Base-by-base conservation (phyloP, 2,797 vertebrate species). In the Salmo trutta region DNA sequence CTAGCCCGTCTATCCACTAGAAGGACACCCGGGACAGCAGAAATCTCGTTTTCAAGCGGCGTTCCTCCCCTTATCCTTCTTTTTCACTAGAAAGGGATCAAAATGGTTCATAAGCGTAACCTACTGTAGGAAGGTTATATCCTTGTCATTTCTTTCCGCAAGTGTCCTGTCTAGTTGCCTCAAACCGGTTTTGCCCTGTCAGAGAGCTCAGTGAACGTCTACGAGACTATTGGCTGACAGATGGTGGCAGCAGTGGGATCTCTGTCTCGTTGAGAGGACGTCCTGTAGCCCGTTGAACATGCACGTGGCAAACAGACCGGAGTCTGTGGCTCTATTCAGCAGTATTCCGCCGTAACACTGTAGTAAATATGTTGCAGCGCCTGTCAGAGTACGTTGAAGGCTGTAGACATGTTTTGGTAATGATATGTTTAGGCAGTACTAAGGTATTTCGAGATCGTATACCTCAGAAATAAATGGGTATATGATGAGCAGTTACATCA, bases 181-280 rank as follows among this genome's bases (percentile, higher is more conserved):
- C 41, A 10, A 41, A 41, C 41, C 2, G 8, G 8, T 47, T 47
- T 47, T 80, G 82, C 77, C 87, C 80, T 73, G 87, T 85, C 77
- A 82, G 85, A 82, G 79, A 87, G 88, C 88, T 89, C 80, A 85
- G 86, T 85, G 33, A 36, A 36, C 6, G 69, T 51, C 56, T 52
- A 36, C 75, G 21, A 84, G 81, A 76, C 80, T 2, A 67, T 47
- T 47, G 87, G 76, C 79, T 88, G 83, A 88, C 78, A 78, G 85
- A 87, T 85, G 84, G 89, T 88, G 90, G 91, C 86, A 76, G 78
- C 81, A 82, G 83, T 83, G 87, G 41, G 0, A 92, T 89, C 91
- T 89, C 87, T 88, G 72, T 77, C 41, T 47, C 10, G 41, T 47
- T 47, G 41, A 47, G 89, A 81, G 88, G 91, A 90, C 86, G 88